A percentile compares a stretch with the other conserved stretches of the same genome.
Conservation (phyloP, 2,113 vertebrate species). For the Ctenomys sociabilis region DNA sequence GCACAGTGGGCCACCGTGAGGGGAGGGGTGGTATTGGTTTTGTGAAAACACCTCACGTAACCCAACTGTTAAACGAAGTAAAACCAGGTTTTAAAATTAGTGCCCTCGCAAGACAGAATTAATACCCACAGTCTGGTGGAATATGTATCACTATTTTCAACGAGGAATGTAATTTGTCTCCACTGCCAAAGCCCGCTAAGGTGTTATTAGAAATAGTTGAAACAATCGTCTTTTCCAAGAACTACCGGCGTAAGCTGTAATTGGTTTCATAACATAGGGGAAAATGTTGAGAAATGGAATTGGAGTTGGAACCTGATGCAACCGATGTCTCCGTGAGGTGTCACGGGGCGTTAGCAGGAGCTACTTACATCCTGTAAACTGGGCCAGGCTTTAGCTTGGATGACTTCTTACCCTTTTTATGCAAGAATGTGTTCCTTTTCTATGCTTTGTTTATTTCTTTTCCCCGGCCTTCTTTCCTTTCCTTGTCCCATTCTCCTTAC, state of each 20-base stretch:
- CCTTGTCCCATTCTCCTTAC: accelerated
- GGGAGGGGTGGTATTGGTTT: accelerated
- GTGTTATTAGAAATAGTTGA: not conserved
- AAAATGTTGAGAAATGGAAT: not conserved
- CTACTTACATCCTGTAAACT: not conserved
- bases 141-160: not conserved
- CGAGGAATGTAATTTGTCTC: not conserved
- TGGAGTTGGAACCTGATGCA: not conserved
- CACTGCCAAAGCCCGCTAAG: accelerated
- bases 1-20: accelerated
- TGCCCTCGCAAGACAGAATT: too few relatives aligned
- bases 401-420: not conserved
- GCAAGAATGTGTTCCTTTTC: not conserved
- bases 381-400: too few relatives aligned
- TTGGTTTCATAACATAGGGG: not conserved
- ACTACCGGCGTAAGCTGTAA: not conserved
- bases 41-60: not conserved
- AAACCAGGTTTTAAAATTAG: not conserved
- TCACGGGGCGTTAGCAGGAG: accelerated
- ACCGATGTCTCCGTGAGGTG: not conserved
- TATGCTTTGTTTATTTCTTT: not conserved
- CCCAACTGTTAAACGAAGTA: not conserved
- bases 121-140: not conserved
- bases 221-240: not conserved
- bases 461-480: too few relatives aligned